Evolutionary conservation across 2,888 invertebrate species (phyloP).

Genomic region (Helicoverpa assulta): DNA sequence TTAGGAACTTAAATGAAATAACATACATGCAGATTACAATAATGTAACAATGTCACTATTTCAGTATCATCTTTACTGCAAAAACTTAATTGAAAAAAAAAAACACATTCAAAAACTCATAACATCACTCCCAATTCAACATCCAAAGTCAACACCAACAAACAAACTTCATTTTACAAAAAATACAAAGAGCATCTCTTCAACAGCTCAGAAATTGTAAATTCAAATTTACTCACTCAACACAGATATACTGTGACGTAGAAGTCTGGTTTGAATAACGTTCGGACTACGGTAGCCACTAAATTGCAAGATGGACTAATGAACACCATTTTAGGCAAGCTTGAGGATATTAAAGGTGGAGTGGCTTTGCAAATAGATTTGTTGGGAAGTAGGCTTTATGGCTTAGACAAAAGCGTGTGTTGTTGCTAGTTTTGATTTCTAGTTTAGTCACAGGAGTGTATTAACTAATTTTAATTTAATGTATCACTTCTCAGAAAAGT

Average conservation of each 20-base stretch:
- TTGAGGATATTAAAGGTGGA: slow-evolving; percentile 25
- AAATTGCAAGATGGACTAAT: slow-evolving; percentile 59
- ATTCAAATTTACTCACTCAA: slow-evolving; percentile 33
- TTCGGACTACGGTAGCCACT: slow-evolving; percentile 57
- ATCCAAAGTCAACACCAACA: slow-evolving; percentile 3
- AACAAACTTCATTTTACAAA: neutral
- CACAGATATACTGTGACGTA: slow-evolving; percentile 21
- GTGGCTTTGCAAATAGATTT: slow-evolving; percentile 11
- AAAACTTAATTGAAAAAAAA: neutral
- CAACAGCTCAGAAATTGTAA: slow-evolving; percentile 24
- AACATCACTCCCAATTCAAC: neutral
- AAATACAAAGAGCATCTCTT: slow-evolving; percentile 10
- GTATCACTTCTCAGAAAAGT: no score
- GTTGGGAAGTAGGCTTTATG: slow-evolving; percentile 7
- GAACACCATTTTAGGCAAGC: slow-evolving; percentile 23
- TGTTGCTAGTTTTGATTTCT: no score
- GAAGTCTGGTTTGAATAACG: slow-evolving; percentile 32
- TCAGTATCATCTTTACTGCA: no score
- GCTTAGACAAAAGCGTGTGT: neutral
- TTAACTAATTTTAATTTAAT: no score
- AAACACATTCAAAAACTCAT: neutral
- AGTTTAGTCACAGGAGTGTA: no score
- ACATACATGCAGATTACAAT: no score
- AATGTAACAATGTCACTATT: no score
- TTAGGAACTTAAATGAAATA: no score